These are phyloP conservation scores for Neopipo cinnamomea DNA, from an alignment of 2,113 vertebrate species.

Conservation along the genomic window DNA sequence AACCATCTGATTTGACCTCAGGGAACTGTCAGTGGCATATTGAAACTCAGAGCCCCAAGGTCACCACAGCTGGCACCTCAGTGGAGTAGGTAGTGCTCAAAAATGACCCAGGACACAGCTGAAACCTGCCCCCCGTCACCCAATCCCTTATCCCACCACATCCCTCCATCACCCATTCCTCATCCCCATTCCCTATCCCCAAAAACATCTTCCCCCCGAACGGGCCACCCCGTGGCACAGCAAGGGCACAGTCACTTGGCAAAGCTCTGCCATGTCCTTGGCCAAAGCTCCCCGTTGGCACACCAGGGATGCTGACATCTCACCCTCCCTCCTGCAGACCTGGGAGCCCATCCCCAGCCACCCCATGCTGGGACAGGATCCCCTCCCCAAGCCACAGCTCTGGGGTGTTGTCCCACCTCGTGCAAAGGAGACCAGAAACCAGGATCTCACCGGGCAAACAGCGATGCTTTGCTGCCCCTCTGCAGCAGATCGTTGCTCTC, in stretches of 20 bases:
- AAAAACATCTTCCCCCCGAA: background rate
- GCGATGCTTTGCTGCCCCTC: slow-evolving; percentile 51
- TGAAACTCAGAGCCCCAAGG: background rate
- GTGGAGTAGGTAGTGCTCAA: background rate
- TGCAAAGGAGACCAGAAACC: slow-evolving; percentile 59
- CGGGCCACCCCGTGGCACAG: background rate
- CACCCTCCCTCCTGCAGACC: slow-evolving; percentile 19
- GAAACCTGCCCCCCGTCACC: background rate
- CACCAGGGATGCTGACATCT: background rate
- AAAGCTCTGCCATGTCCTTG: background rate
- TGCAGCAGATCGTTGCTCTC: background rate
- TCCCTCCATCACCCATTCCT: background rate
- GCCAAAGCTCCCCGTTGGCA: background rate
- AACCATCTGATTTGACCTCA: background rate
- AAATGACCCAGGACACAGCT: background rate
- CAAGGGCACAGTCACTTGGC: background rate
- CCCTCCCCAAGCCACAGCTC: slow-evolving; percentile 47
- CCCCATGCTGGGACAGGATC: slow-evolving; percentile 11
- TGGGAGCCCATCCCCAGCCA: slow-evolving; percentile 59
- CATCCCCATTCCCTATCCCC: background rate
- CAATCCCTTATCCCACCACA: background rate
- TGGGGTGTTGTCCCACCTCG: slow-evolving; percentile 43
- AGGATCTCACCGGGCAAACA: slow-evolving; percentile 54
- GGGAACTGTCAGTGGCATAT: background rate
- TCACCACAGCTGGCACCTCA: background rate